phyloP scores from a whole-genome alignment of 1,140 invertebrate genomes.

The Camponotus vicinus region DNA sequence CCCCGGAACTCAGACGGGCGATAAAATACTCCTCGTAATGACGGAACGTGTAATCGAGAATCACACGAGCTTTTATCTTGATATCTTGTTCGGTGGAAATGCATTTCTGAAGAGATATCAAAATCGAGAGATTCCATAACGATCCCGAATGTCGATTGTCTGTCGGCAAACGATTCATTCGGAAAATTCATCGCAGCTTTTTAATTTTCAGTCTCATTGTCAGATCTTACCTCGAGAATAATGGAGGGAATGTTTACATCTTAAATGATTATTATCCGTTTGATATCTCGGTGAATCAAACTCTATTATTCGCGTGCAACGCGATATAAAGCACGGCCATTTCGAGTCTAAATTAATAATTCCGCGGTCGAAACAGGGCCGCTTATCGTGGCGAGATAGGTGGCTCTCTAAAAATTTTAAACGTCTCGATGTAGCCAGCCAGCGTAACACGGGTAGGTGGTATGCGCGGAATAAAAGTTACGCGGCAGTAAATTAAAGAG shows the following conservation, averaged over 20 bases:
- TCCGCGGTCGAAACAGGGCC: conserved; percentile 29
- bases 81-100: conserved; percentile 54
- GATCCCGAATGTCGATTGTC: neutral
- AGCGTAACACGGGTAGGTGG: conserved; percentile 15
- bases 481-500: conserved; percentile 61
- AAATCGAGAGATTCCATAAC: conserved; percentile 16
- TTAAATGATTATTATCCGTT: neutral
- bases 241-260: neutral
- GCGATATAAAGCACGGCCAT: conserved; percentile 3
- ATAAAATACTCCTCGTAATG: conserved; percentile 83
- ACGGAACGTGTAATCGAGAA: conserved; percentile 81
- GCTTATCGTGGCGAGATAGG: conserved; percentile 47
- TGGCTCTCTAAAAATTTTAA: conserved; percentile 46
- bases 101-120: conserved; percentile 37
- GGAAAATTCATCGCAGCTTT: neutral
- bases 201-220: neutral
- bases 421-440: conserved; percentile 15
- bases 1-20: conserved; percentile 79
- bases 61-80: conserved; percentile 77
- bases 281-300: neutral
- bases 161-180: neutral
- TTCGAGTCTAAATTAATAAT: conserved; percentile 54
- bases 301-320: neutral
- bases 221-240: neutral
- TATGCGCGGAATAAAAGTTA: conserved; percentile 55